Base-by-base conservation (phyloP, 1,140 invertebrate species). In the Apis florea region DNA sequence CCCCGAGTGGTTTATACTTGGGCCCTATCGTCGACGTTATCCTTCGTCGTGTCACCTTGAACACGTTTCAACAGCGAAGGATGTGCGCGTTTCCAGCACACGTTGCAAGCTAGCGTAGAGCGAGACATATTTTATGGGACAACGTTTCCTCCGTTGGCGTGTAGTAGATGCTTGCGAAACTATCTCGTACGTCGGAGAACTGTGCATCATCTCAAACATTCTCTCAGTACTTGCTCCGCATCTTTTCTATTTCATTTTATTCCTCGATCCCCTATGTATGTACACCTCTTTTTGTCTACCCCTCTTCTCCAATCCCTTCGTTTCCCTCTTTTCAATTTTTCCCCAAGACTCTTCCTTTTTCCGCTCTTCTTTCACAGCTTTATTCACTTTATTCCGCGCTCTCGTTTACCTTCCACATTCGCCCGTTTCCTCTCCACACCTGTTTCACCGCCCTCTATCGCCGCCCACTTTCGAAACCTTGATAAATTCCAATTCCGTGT, bases 71-170 rank as follows among this genome's bases (percentile, higher is more conserved):
- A 75, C 75, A 68, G n/a, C n/a, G 58, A 75, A 82, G 73, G 63
- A 86, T 82, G 84, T 81, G 84, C 86, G 84, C 85, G 88, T 90
- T 89, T 87, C 89, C 13, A 6, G 13, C 26, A 92, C 92, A 92
- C 92, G 91, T 90, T 89, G 89, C 83, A 90, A 91, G 90, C 86
- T 88, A 89, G 82, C 86, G 86, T 85, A n/a, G n/a, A n/a, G 88
- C 85, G 83, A 92, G 91, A 92, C 92, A 93, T 93, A 91, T 92
- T 92, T 93, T 93, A 93, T 92, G 90, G 85, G 85, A 83, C 84
- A 90, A 90, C 91, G 89, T 93, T 92, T 92, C 89, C 90, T 85
- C 90, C 88, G 83, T 80, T 77, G 77, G 77, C 83, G 63, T 83
- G 79, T 59, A 59, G 58, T 13, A 59, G n/a, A n/a, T n/a, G n/a